phyloP scores from a whole-genome alignment of 2,888 invertebrate species.

The Schizotus pectinicornis region DNA sequence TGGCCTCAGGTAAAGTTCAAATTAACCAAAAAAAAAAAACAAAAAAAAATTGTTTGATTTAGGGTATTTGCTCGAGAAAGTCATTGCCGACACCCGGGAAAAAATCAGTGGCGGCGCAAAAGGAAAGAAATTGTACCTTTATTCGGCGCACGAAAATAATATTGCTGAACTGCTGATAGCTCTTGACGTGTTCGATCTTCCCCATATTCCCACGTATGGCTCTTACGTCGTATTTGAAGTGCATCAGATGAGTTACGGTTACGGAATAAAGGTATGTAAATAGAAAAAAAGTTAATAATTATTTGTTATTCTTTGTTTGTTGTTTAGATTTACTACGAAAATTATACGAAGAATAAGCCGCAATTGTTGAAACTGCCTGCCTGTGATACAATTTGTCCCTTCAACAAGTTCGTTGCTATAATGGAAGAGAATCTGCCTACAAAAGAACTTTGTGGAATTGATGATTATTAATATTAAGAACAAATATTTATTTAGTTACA shows the following conservation, averaged over 20 bases:
- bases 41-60: constrained; percentile 9
- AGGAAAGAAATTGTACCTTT: constrained; percentile 54
- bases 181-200: constrained; percentile 55
- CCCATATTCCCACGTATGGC: constrained; percentile 55
- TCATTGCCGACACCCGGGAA: constrained; percentile 40
- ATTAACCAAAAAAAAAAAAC: background rate
- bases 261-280: constrained; percentile 47
- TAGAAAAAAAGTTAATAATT: background rate
- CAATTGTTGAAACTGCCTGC: constrained; percentile 4
- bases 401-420: constrained; percentile 5
- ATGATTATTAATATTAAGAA: too few species aligned
- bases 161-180: constrained; percentile 59
- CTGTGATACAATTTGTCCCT: constrained; percentile 1
- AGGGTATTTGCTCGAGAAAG: constrained; percentile 41
- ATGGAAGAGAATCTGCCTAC: constrained; percentile 16
- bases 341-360: background rate
- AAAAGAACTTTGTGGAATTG: constrained; percentile 6
- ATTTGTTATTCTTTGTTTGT: background rate
- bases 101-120: constrained; percentile 32
- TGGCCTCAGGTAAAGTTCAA: constrained; percentile 38
- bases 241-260: constrained; percentile 40
- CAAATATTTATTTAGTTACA: too few species aligned
- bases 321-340: constrained; percentile 7
- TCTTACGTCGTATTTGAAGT: constrained; percentile 52
- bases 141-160: constrained; percentile 63